These are phyloP conservation scores for Drosophila peninsularis DNA, from an alignment of 2,888 invertebrate genomes.

Conservation along the genomic window DNA sequence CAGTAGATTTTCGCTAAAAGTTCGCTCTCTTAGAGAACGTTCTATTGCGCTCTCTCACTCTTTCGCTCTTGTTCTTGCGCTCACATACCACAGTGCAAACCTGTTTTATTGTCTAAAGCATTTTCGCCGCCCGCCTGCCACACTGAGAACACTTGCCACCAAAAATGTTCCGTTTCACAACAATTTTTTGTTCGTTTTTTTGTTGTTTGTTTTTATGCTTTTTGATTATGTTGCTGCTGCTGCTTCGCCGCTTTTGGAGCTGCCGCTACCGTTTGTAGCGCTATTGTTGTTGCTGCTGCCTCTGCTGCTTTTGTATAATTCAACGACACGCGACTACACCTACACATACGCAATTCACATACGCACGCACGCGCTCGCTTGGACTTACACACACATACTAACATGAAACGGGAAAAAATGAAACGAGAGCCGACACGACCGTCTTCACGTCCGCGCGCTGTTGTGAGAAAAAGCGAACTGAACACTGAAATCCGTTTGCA, in stretches of 20 bases:
- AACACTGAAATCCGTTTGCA: slow-evolving; percentile 33
- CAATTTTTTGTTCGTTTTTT: slow-evolving; percentile 7
- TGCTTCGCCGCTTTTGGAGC: slow-evolving; percentile 41
- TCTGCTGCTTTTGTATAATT: slow-evolving; percentile 39
- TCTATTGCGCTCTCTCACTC: slow-evolving; percentile 8
- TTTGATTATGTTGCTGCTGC: slow-evolving; percentile 24
- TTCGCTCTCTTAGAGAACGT: slow-evolving; percentile 20
- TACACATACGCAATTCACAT: slow-evolving; percentile 36
- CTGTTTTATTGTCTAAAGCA: slow-evolving; percentile 70
- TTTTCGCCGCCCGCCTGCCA: slow-evolving; percentile 62
- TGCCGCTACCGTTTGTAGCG: slow-evolving; percentile 63
- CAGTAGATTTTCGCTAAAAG: slow-evolving; percentile 42
- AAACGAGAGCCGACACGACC: slow-evolving; percentile 32
- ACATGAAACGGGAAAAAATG: slow-evolving; percentile 43
- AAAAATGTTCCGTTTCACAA: slow-evolving; percentile 59
- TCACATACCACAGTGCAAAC: slow-evolving; percentile 56
- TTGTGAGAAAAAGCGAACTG: slow-evolving; percentile 61
- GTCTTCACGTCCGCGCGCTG: slow-evolving; percentile 50
- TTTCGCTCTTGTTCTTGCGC: slow-evolving; percentile 17
- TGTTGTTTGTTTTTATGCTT: slow-evolving; percentile 32
- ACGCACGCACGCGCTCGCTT: slow-evolving; percentile 33
- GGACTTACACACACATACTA: slow-evolving; percentile 25
- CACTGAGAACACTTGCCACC: slow-evolving; percentile 58
- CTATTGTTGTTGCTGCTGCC: slow-evolving; percentile 44
- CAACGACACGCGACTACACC: slow-evolving; percentile 61